Evolutionary conservation across 2,113 vertebrate genomes (phyloP), one percentile per base, ranked within the genome.

Genomic region (Dunckerocampus dactyliophorus): DNA sequence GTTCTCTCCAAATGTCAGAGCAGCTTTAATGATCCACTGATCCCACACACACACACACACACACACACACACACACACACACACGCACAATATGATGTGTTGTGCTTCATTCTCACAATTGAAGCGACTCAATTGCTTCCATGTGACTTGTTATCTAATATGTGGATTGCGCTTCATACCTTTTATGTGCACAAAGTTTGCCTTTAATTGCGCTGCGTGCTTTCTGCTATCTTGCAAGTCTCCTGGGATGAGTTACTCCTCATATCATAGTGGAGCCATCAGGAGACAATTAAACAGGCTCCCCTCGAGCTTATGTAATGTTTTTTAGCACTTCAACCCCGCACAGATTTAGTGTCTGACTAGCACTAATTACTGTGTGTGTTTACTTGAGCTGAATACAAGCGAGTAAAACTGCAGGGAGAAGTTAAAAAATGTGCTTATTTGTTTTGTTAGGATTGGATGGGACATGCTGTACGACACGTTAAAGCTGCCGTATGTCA

Each of bases 1-100:
- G 81, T 67, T 68, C 75, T 74, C 78, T 77, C 71, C 77, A 87
- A 87, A 90, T 86, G 83, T 84, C 87, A 87, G 71, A 75, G 67
- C 75, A 63, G 82, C 83, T 81, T 85, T 87, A 87, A 86, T 86
- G 84, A 85, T 82, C 73, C 62, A n/a, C 71, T 52, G 52, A 62
- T 17, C 56, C 0, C 34, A 14, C 64, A 20, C 55, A 39, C 59
- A 22, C 14, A 57, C 50, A 28, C 48, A 56, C 61, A 47, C 20
- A 59, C 8, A 65, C 64, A 20, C 55, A 39, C 59, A 22, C 14
- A 57, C 64, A 20, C 55, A 39, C 59, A 22, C 14, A 57, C 50
- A 28, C 48, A 56, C 61, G 45, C 20, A 59, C 8, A 65, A n/a
- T 39, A 56, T 51, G 47, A 34, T 67, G 53, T 13, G 22, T 53